Evolutionary conservation across 2,888 invertebrate species (phyloP), one percentile per base, ranked within the genome.

Genomic region (Patella caerulea): DNA sequence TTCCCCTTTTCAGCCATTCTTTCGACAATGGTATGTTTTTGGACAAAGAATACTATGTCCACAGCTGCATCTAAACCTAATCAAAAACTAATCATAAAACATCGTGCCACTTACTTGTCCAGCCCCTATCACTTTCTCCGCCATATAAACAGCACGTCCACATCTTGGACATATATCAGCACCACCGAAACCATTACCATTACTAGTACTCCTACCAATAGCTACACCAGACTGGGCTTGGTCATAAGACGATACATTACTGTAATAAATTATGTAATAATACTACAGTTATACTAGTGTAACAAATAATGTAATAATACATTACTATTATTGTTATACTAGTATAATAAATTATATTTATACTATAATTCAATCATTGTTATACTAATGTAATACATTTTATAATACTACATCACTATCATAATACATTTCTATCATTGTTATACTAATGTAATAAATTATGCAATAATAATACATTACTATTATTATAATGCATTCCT

Each of bases 101-200:
- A 14, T 4, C 12, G 14, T 29, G 7, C 19, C 19, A 80, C 88
- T 78, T 79, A 91, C 91, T 82, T 96, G 95, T 93, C 97, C 96
- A 92, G 97, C 97, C 85, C 98, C 98, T 85, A 98, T 93, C 52
- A 86, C 97, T 92, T 98, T 97, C 93, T 98, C 98, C 83, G 98
- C 98, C 85, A 97, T 97, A 92, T 98, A 98, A 54, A 98, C 98
- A 93, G 95, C 95, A 86, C 97, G 98, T 79, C 97, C 91, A 87
- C 93, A 93, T 72, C 92, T 86, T 3, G 90, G 91, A 85, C 93
- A 93, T 29, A 90, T 79, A 70, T 92, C 92, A 71, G 89, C 85
- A 3, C 90, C 89, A 59, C 91, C 92, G 82, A 79, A 81, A 24
- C 73, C 72, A 12, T 73, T 73, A n/a, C 56, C 73, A 24, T 71